phyloP scores from a whole-genome alignment of 2,797 vertebrate genomes.

The Chelmon rostratus region DNA sequence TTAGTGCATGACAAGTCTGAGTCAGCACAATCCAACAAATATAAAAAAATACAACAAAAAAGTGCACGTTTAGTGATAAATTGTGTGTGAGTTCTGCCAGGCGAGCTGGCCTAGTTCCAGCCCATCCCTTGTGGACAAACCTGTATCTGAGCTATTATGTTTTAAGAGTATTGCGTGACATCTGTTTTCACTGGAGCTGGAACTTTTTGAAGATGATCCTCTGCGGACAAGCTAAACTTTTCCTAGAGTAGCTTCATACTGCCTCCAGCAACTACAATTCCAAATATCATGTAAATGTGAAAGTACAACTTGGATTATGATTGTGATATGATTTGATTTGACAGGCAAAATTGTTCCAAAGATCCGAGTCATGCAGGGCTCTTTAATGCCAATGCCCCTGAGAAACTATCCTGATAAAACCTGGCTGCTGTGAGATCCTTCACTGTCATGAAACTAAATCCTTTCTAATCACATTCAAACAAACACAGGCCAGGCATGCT shows the following conservation, averaged over 20 bases:
- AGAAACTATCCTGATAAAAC: conserved; percentile 44
- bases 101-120: conserved; percentile 19
- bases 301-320: conserved; percentile 33
- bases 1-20: not conserved
- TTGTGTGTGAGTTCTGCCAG: conserved; percentile 7
- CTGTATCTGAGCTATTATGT: conserved; percentile 7
- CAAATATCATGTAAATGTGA: conserved; percentile 39
- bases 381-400: conserved; percentile 45
- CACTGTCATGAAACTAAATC: conserved; percentile 55
- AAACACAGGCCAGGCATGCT: conserved; percentile 16
- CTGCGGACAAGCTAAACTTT: conserved; percentile 14
- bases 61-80: not conserved
- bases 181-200: conserved; percentile 35
- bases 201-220: conserved; percentile 28
- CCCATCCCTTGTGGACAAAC: conserved; percentile 26
- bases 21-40: conserved; percentile 2
- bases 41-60: conserved; percentile 8
- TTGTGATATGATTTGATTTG: conserved; percentile 46
- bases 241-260: not conserved
- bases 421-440: conserved; percentile 47
- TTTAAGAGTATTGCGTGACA: conserved; percentile 32
- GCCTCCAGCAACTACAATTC: conserved; percentile 24
- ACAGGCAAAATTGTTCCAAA: conserved; percentile 47
- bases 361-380: conserved; percentile 41
- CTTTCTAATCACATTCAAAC: conserved; percentile 48